Evolutionary conservation across 2,113 vertebrate genomes (phyloP).

Genomic region (Oryzias javanicus): DNA sequence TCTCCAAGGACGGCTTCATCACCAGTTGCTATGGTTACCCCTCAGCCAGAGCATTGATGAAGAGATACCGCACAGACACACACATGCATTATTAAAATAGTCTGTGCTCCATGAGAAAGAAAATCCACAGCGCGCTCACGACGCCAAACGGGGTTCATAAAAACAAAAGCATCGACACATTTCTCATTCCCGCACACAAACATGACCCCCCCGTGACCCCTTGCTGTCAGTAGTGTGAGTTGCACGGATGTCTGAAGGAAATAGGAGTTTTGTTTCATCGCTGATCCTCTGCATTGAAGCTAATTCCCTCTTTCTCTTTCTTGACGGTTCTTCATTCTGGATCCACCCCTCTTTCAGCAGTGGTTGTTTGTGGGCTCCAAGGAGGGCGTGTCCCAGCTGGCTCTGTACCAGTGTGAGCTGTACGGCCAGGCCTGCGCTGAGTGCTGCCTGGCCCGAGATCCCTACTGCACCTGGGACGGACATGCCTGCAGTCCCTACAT

Average conservation of each 20-base stretch:
- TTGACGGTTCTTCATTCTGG: not conserved
- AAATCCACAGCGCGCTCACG: conserved; percentile 14
- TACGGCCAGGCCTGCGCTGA: conserved; percentile 82
- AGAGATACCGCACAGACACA: conserved; percentile 27
- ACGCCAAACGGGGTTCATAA: conserved; percentile 14
- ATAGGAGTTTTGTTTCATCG: conserved; percentile 26
- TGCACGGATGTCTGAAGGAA: conserved; percentile 28
- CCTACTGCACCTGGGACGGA: conserved; percentile 83
- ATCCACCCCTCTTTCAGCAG: conserved; percentile 51
- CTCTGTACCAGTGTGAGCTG: conserved; percentile 81
- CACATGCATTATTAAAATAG: conserved; percentile 43
- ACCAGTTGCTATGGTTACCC: conserved; percentile 73
- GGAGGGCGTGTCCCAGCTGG: conserved; percentile 79
- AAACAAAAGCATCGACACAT: conserved; percentile 15
- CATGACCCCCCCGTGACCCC: conserved; percentile 1
- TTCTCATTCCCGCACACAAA: conserved; percentile 18
- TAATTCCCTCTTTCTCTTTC: conserved; percentile 1
- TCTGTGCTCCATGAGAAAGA: conserved; percentile 25
- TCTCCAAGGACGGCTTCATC: conserved; percentile 70
- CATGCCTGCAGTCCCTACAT: conserved; percentile 81
- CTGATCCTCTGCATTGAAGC: conserved; percentile 10
- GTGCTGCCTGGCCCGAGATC: conserved; percentile 81
- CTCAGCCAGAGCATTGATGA: conserved; percentile 51
- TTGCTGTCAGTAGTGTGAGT: conserved; percentile 19
- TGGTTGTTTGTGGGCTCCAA: conserved; percentile 81